phyloP scores from a whole-genome alignment of 2,888 invertebrate species.

The Macrophya alboannulata region DNA sequence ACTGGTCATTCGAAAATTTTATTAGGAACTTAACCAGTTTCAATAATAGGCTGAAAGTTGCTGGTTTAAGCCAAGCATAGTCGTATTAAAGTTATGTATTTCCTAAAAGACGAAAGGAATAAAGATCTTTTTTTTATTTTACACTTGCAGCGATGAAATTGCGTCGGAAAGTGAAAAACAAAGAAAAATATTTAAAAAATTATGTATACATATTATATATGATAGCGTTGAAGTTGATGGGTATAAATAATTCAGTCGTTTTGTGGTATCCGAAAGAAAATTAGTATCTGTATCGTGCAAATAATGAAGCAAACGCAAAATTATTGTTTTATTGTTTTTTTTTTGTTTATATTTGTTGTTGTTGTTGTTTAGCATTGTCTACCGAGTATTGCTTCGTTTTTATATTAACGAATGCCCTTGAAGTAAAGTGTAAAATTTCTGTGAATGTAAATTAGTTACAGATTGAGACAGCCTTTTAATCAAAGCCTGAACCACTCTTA shows the following conservation, averaged over 20 bases:
- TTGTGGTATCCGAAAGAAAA: constrained; percentile 21
- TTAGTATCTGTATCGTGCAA: background rate
- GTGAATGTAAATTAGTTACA: constrained; percentile 30
- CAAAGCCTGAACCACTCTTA: constrained; percentile 66
- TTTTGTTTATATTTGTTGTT: background rate
- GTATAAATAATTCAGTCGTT: constrained; percentile 13
- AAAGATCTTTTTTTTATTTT: background rate
- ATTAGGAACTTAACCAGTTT: background rate
- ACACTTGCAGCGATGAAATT: background rate
- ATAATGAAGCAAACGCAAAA: constrained; percentile 14
- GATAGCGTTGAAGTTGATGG: background rate
- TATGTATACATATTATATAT: background rate
- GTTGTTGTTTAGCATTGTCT: constrained; percentile 3
- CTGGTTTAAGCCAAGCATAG: background rate
- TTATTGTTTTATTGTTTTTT: background rate
- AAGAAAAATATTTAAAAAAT: background rate
- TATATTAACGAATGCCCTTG: constrained; percentile 28
- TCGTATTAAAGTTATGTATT: background rate
- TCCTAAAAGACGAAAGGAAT: background rate
- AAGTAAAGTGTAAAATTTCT: background rate
- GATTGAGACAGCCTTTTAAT: constrained; percentile 74
- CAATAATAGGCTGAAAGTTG: background rate
- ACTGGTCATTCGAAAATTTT: constrained; percentile 13
- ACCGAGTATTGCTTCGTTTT: constrained; percentile 37
- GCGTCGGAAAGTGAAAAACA: background rate